A percentile compares a stretch with the other conserved stretches of the same genome.
These are phyloP conservation scores for Serinus canaria DNA, from an alignment of 2,113 vertebrate species.

Conservation along the genomic window DNA sequence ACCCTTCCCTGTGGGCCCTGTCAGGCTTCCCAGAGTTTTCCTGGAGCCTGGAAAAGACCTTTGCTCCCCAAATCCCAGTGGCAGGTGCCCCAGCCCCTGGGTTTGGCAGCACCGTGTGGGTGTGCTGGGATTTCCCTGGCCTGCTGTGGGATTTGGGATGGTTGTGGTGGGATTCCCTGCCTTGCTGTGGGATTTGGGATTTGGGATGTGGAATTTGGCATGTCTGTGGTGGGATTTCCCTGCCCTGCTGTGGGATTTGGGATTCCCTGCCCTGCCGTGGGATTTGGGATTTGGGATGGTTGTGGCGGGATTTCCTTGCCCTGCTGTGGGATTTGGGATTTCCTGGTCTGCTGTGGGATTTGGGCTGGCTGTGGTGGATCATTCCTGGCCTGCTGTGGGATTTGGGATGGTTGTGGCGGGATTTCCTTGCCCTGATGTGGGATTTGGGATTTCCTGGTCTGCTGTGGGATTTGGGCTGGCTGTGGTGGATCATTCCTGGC, in stretches of 20 bases:
- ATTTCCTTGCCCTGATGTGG: too few species aligned
- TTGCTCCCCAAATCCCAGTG: background rate
- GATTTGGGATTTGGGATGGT: background rate
- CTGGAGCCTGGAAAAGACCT: background rate
- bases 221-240: too few species aligned
- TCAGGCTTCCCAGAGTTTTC: background rate
- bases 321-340: background rate
- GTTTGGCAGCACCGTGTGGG: background rate
- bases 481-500: background rate
- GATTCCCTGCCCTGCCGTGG: background rate
- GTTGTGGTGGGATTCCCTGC: too few species aligned
- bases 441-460: accelerated
- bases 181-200: background rate
- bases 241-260: too few species aligned
- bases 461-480: background rate
- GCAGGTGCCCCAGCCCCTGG: accelerated
- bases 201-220: background rate
- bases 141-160: background rate
- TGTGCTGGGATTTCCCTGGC: background rate
- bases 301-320: too few species aligned
- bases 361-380: background rate
- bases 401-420: background rate
- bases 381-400: background rate
- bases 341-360: too few species aligned
- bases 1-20: background rate